Percentiles rank a stretch among this genome's conserved stretches.
phyloP scores from a whole-genome alignment of 2,113 vertebrate species.

The Gopherus flavomarginatus region DNA sequence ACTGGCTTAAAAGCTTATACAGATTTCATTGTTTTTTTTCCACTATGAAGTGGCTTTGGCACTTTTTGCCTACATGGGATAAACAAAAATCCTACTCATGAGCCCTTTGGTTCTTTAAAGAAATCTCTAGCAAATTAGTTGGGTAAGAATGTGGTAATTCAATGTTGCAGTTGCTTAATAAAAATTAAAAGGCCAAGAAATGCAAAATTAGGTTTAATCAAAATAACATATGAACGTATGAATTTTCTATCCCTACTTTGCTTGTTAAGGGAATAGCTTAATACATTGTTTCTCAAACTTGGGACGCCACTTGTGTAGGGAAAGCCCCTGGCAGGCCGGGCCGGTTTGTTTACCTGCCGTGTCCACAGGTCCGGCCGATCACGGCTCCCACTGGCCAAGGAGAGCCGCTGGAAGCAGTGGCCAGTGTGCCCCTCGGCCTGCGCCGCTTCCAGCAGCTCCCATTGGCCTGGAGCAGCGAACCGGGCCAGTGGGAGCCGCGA shows the following conservation, averaged over 20 bases:
- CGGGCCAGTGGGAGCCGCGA: too few species aligned
- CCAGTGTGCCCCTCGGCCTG: too few species aligned
- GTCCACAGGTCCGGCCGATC: too few species aligned
- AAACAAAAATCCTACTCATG: neutral
- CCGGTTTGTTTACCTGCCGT: too few species aligned
- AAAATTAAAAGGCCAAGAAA: neutral
- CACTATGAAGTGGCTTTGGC: neutral
- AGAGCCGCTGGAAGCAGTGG: too few species aligned
- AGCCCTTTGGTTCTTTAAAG: neutral
- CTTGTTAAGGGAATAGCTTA: neutral
- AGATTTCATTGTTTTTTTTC: neutral
- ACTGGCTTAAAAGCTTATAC: neutral
- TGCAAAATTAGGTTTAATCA: neutral
- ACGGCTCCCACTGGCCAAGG: too few species aligned
- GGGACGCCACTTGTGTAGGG: too few species aligned
- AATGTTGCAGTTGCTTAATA: neutral
- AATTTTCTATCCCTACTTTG: constrained; percentile 3
- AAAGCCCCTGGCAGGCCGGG: too few species aligned
- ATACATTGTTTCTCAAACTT: neutral
- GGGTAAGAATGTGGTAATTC: neutral
- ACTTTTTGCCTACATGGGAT: neutral
- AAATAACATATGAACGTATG: neutral
- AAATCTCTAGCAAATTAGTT: neutral
- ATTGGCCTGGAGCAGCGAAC: too few species aligned
- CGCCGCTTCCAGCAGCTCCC: too few species aligned